These are phyloP conservation scores for Eilema depressum DNA, from an alignment of 2,888 invertebrate genomes.

Conservation along the genomic window DNA sequence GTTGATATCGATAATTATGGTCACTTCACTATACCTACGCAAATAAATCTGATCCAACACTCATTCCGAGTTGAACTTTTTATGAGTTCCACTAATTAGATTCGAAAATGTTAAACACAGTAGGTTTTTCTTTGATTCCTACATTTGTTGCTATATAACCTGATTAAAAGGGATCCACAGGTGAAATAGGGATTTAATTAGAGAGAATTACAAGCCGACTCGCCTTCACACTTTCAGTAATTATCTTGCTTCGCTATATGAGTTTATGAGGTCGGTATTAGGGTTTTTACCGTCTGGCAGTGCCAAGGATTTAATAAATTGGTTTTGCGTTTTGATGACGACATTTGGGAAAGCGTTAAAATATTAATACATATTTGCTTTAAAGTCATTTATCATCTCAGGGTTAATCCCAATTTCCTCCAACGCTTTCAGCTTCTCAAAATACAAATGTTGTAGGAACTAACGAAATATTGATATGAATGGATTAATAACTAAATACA, in stretches of 20 bases:
- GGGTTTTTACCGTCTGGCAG: slow-evolving; percentile 21
- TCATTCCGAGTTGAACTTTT: neutral
- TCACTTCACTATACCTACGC: neutral
- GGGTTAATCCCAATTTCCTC: neutral
- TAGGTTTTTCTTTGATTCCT: slow-evolving; percentile 16
- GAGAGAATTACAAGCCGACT: slow-evolving; percentile 23
- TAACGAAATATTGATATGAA: no score
- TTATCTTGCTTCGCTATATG: slow-evolving; percentile 38
- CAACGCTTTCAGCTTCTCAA: neutral
- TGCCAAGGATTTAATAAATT: slow-evolving; percentile 23
- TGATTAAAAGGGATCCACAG: slow-evolving; percentile 9
- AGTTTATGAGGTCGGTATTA: slow-evolving; percentile 25
- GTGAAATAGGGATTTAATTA: slow-evolving; percentile 32
- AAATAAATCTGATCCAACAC: neutral
- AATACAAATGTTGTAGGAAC: no score
- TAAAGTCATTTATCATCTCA: neutral
- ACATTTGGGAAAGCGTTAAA: neutral
- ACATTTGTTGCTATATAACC: neutral
- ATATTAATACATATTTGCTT: neutral
- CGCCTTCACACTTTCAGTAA: slow-evolving; percentile 31
- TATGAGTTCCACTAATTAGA: neutral
- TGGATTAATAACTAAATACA: neutral
- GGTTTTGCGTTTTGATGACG: neutral
- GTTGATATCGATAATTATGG: no score
- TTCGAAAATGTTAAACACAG: neutral